phyloP scores from a whole-genome alignment of 2,797 vertebrate genomes.

The Myotis pilosus region DNA sequence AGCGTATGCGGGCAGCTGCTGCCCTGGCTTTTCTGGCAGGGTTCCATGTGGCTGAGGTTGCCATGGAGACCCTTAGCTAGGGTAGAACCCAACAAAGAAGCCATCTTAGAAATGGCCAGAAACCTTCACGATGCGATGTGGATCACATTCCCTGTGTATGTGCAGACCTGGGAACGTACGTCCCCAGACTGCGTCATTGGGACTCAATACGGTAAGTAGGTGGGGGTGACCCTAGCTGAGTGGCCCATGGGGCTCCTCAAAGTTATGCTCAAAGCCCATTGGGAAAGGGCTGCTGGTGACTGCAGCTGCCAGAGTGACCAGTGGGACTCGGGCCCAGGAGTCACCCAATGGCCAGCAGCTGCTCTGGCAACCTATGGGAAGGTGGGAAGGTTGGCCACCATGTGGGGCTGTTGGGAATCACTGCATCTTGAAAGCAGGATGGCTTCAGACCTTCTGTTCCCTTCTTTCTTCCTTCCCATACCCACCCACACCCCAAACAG shows the following conservation, averaged over 20 bases:
- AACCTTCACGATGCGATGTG: no score
- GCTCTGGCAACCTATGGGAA: not conserved
- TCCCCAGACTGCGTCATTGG: not conserved
- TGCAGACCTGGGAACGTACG: not conserved
- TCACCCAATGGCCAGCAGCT: not conserved
- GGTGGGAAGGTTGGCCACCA: not conserved
- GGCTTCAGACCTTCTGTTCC: not conserved
- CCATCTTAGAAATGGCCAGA: no score
- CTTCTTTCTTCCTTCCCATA: not conserved
- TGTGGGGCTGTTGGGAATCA: not conserved
- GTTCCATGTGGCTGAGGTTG: no score
- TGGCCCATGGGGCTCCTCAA: not conserved
- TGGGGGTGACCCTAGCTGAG: not conserved
- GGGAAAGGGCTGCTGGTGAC: not conserved
- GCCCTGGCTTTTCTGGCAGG: no score
- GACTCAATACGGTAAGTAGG: not conserved
- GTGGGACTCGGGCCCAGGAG: not conserved
- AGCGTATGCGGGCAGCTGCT: no score
- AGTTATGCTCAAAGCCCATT: constrained; percentile 23
- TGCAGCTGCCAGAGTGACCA: not conserved
- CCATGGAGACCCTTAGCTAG: no score
- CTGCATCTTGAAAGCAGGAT: not conserved
- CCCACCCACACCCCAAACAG: constrained; percentile 72
- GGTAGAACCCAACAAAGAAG: no score
- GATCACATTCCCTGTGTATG: no score